Conservation (phyloP, 1,140 invertebrate genomes). For the Calosoma granatense region DNA sequence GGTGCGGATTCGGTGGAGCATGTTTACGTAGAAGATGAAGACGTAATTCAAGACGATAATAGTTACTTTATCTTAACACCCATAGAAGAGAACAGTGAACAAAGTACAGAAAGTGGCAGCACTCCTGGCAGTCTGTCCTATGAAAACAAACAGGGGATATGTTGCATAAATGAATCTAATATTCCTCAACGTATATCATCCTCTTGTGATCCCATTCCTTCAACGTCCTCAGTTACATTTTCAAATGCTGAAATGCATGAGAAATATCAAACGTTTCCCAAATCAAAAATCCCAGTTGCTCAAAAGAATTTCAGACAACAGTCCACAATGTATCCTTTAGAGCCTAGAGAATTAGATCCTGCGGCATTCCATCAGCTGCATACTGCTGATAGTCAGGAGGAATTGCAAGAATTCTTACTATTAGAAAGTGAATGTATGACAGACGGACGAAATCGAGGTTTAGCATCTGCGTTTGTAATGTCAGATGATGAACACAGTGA, state of each 20-base stretch:
- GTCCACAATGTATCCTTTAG: slow-evolving; percentile 40
- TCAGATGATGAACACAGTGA: slow-evolving; percentile 22
- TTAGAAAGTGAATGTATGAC: slow-evolving; percentile 52
- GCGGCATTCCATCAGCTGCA: slow-evolving; percentile 46
- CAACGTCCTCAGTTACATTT: slow-evolving; percentile 13
- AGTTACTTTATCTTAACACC: slow-evolving; percentile 36
- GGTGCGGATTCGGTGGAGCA: slow-evolving; percentile 6
- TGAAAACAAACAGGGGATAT: background rate
- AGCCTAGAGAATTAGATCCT: slow-evolving; percentile 48
- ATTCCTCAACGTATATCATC: slow-evolving; percentile 21
- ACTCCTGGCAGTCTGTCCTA: slow-evolving; percentile 26
- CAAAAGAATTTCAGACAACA: slow-evolving; percentile 26
- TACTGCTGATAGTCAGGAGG: slow-evolving; percentile 50
- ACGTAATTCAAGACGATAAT: background rate
- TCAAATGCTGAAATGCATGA: slow-evolving; percentile 24
- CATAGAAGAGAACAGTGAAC: slow-evolving; percentile 49
- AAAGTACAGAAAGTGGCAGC: slow-evolving; percentile 38
- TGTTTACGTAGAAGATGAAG: slow-evolving; percentile 12
- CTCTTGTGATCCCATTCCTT: slow-evolving; percentile 29
- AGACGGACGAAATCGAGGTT: slow-evolving; percentile 37
- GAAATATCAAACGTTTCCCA: slow-evolving; percentile 45
- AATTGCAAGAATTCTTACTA: slow-evolving; percentile 53
- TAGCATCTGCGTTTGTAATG: slow-evolving; percentile 36
- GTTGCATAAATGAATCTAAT: slow-evolving; percentile 19
- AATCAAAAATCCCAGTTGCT: slow-evolving; percentile 27